These are phyloP conservation scores for Egretta garzetta DNA, from an alignment of 2,113 vertebrate species.

Conservation along the genomic window DNA sequence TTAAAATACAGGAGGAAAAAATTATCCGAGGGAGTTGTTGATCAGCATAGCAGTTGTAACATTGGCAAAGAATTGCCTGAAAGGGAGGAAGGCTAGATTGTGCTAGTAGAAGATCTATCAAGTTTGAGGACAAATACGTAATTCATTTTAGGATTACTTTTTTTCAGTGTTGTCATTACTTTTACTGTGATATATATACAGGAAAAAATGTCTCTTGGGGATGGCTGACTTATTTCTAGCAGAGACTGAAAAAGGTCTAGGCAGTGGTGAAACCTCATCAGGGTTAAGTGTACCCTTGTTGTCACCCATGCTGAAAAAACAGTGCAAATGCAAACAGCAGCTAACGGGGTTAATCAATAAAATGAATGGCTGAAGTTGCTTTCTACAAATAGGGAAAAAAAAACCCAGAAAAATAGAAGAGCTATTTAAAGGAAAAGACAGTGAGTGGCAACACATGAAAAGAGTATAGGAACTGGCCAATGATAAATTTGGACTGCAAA, in stretches of 20 bases:
- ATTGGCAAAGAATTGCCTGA: neutral
- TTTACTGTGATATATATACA: neutral
- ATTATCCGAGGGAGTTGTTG: neutral
- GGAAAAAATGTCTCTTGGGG: neutral
- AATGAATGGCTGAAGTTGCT: neutral
- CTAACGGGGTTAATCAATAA: neutral
- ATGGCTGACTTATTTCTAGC: neutral
- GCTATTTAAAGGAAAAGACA: neutral
- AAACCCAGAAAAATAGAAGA: neutral
- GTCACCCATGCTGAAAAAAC: neutral
- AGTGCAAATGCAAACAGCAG: neutral
- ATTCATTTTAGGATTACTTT: neutral
- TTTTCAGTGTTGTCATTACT: neutral
- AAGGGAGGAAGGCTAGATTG: neutral
- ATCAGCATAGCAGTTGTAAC: neutral
- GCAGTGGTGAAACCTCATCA: neutral
- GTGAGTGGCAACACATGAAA: neutral
- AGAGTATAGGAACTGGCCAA: neutral
- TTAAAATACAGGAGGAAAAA: neutral
- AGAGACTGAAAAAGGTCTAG: neutral
- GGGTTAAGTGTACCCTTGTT: neutral
- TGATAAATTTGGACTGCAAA: neutral
- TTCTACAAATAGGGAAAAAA: neutral
- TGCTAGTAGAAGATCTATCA: neutral
- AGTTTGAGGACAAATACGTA: neutral